phyloP scores from a whole-genome alignment of 1,140 invertebrate species.

The Elysia chlorotica region DNA sequence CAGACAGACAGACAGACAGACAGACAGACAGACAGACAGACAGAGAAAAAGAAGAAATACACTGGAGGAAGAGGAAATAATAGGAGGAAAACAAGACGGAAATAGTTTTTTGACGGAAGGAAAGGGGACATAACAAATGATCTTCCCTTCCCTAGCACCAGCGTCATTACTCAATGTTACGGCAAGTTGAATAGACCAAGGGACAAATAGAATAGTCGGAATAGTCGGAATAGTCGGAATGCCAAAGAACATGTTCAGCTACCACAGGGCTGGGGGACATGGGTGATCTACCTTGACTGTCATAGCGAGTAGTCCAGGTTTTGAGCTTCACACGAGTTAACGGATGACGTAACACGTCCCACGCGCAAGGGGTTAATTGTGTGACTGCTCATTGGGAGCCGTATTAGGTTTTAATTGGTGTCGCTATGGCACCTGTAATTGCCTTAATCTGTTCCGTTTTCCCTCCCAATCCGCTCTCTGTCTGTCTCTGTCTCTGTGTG shows the following conservation, averaged over 20 bases:
- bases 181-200: not conserved
- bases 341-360: not conserved
- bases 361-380: not conserved
- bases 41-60: not conserved
- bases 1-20: not conserved
- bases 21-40: not conserved
- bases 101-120: not conserved
- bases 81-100: not conserved
- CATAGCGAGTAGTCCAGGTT: too few relatives aligned
- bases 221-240: too few relatives aligned
- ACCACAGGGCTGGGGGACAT: too few relatives aligned
- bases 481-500: not conserved
- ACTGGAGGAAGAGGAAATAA: not conserved
- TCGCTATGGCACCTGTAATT: not conserved
- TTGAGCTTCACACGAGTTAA: too few relatives aligned
- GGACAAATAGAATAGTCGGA: too few relatives aligned
- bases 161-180: not conserved
- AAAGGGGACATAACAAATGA: not conserved
- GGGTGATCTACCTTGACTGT: too few relatives aligned
- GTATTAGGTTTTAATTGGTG: not conserved
- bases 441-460: conserved; percentile 19
- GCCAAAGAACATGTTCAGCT: too few relatives aligned
- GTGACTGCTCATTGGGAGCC: too few relatives aligned
- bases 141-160: too few relatives aligned
- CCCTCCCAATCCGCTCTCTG: not conserved